Conservation (phyloP, 2,888 invertebrate genomes). For the Lithophane leautieri region DNA sequence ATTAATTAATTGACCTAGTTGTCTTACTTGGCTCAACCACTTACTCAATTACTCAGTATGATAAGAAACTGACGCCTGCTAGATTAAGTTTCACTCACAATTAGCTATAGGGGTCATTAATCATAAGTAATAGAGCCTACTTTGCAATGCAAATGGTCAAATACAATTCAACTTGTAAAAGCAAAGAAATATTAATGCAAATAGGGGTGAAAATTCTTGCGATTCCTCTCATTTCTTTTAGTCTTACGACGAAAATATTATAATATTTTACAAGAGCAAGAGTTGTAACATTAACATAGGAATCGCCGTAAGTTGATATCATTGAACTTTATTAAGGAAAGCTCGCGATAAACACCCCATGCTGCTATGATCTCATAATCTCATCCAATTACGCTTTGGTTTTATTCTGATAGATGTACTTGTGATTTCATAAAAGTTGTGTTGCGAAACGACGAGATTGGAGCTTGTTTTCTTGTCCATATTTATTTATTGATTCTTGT, state of each 20-base stretch:
- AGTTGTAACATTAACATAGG: conserved; percentile 86
- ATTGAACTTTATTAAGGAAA: conserved; percentile 81
- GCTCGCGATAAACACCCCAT: conserved; percentile 81
- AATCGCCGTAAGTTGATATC: conserved; percentile 80
- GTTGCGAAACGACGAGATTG: conserved; percentile 27
- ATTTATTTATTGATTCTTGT: conserved; percentile 27
- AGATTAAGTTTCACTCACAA: conserved; percentile 22
- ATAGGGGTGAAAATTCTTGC: conserved; percentile 78
- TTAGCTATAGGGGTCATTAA: conserved; percentile 11
- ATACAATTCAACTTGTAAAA: conserved; percentile 54
- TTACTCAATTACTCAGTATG: conserved; percentile 35
- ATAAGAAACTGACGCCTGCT: conserved; percentile 18
- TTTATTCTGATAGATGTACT: conserved; percentile 63
- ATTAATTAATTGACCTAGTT: conserved; percentile 41
- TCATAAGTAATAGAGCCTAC: conserved; percentile 24
- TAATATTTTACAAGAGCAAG: conserved; percentile 85
- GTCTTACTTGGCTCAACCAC: conserved; percentile 25
- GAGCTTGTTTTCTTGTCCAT: conserved; percentile 31
- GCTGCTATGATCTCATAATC: conserved; percentile 71
- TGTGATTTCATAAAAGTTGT: conserved; percentile 46
- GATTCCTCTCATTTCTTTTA: conserved; percentile 77
- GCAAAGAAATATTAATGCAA: conserved; percentile 74
- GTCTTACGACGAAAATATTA: conserved; percentile 74
- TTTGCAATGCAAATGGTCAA: conserved; percentile 50
- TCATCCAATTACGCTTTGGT: conserved; percentile 71